phyloP scores from a whole-genome alignment of 2,888 invertebrate species.

The Watsonalla cultraria region DNA sequence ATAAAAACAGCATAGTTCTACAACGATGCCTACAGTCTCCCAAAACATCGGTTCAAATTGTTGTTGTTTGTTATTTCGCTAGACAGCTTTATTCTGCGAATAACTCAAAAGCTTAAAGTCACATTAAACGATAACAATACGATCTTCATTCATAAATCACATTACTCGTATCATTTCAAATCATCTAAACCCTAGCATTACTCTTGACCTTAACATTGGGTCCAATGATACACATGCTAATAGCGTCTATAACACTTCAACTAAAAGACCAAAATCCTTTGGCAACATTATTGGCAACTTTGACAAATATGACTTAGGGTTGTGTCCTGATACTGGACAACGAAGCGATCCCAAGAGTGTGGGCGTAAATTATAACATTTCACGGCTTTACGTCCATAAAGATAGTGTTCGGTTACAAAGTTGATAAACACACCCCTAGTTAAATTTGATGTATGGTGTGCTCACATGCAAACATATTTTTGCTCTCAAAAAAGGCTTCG shows the following conservation, averaged over 20 bases:
- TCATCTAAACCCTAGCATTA: background rate
- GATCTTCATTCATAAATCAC: background rate
- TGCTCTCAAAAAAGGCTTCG: slow-evolving; percentile 1
- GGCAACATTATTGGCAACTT: background rate
- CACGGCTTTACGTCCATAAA: slow-evolving; percentile 36
- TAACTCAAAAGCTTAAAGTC: background rate
- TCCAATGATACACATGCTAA: background rate
- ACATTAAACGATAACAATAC: background rate
- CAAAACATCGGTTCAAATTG: too few species aligned
- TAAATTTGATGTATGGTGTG: slow-evolving; percentile 42
- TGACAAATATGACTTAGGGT: slow-evolving; percentile 4
- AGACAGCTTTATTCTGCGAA: too few species aligned
- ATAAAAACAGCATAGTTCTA: too few species aligned
- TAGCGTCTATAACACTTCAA: background rate
- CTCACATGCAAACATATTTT: slow-evolving; percentile 12
- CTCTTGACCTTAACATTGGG: background rate
- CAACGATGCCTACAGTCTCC: too few species aligned
- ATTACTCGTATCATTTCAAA: background rate
- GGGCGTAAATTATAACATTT: slow-evolving; percentile 34
- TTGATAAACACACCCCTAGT: slow-evolving; percentile 45
- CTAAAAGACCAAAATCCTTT: background rate
- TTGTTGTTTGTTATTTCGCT: too few species aligned
- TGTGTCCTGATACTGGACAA: slow-evolving; percentile 14
- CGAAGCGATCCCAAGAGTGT: slow-evolving; percentile 33
- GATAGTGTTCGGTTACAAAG: slow-evolving; percentile 40